These are phyloP conservation scores for Triplophysa tibetana DNA, from an alignment of 2,113 vertebrate genomes.

Conservation along the genomic window DNA sequence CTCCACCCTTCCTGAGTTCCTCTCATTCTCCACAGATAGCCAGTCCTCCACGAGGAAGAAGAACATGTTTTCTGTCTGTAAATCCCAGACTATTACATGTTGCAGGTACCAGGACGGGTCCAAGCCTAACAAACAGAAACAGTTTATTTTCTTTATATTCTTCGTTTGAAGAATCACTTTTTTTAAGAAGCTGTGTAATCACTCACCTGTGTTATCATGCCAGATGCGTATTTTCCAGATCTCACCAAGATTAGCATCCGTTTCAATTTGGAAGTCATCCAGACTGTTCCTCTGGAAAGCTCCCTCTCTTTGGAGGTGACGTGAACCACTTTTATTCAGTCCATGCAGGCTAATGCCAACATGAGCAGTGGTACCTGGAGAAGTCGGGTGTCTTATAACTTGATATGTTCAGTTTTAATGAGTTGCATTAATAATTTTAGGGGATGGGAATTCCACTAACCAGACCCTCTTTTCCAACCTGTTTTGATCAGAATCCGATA, in stretches of 20 bases:
- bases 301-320: conserved; percentile 74
- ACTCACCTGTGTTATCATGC: conserved; percentile 82
- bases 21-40: conserved; percentile 80
- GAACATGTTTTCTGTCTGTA: conserved; percentile 76
- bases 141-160: not conserved
- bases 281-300: conserved; percentile 74
- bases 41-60: conserved; percentile 81
- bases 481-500: conserved; percentile 81
- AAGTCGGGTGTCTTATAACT: not conserved
- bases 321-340: conserved; percentile 75
- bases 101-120: conserved; percentile 79
- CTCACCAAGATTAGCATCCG: conserved; percentile 73
- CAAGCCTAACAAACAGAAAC: conserved; percentile 65
- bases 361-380: conserved; percentile 76
- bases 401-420: not conserved
- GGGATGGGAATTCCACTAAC: conserved; percentile 56
- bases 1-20: conserved; percentile 72
- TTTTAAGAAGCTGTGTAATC: not conserved
- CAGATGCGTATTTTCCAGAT: conserved; percentile 82
- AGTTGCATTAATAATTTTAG: not conserved
- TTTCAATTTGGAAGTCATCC: conserved; percentile 80
- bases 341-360: conserved; percentile 78
- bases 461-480: conserved; percentile 74
- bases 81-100: conserved; percentile 79
- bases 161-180: not conserved